Base-by-base conservation (phyloP, 2,113 vertebrate species). In the Dinomys branickii region DNA sequence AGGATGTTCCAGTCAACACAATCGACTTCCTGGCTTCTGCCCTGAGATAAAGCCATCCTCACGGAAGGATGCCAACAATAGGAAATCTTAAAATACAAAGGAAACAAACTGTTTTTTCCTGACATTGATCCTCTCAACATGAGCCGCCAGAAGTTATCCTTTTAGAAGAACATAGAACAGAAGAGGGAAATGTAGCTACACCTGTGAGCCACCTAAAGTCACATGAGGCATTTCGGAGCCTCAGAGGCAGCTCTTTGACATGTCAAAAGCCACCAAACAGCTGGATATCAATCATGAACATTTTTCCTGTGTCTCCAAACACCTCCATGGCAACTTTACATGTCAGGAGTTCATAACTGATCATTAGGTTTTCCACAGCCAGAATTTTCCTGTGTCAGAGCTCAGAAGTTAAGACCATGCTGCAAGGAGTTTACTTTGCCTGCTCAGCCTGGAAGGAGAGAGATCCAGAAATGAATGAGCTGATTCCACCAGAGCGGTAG, bases 21-120 rank as follows among this genome's bases (percentile, higher is more conserved):
- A 89, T 83, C 59, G 41, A 95, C 93, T 97, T 97, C 96, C 97
- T 95, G 83, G 90, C 86, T 80, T 95, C 96, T 41, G 61, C 4
- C 2, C 26, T 1, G 85, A 98, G 97, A 98, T 97, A 97, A 98
- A 97, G 85, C 65, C 89, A 91, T 92, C 91, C 80, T 96, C n/a
- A 30, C 54, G 95, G 97, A 97, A 97, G 95, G 80, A 96, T 93
- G 85, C 88, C 97, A 96, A 88, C 82, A 95, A 96, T 93, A 97
- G 97, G 96, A 97, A 97, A 87, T 94, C 97, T 97, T 88, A 96
- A 94, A 97, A 97, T 97, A 97, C 95, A 94, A 92, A 95, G 94
- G 94, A 96, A 96, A 94, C 88, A 96, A 95, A 54, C 83, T 97
- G 95, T 97, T 97, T 98, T 93, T 97, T 95, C 94, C 97, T 96